Evolutionary conservation across 2,797 vertebrate genomes (phyloP), one percentile per base, ranked within the genome.

Genomic region (Poecilia velifera): DNA sequence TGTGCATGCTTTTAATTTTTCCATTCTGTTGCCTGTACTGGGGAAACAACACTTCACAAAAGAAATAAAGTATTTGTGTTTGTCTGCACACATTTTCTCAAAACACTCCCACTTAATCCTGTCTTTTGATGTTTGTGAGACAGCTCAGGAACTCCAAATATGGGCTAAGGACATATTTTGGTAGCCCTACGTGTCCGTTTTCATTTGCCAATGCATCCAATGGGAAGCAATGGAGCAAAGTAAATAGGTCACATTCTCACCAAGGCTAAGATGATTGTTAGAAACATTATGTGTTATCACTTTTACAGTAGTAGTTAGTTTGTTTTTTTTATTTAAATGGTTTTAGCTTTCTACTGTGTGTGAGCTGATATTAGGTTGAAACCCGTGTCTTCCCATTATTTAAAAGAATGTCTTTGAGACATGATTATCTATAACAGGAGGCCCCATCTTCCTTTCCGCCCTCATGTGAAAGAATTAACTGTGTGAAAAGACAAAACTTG

Each of bases 221-320:
- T 41, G 20, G 36, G 64, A 41, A 41, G 34, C 36, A 12, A 36
- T 6, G 16, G 0, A 36, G 62, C 62, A 39, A 66, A 66, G 31
- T 36, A 66, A 66, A 39, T 36, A 39, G 36, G 25, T 41, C 8
- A 68, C 36, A 10, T 68, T 0, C 3, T 36, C 62, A 18, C 34
- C 6, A 66, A 9, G 34, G 31, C 34, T 36, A 66, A 96, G 84
- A 45, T 51, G 39, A 41, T 41, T 41, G 5, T 6, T 41, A 41
- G 39, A 41, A 41, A 41, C 6, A 41, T 41, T 41, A 34, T 34
- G 39, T 41, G 6, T 41, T 6, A 41, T 41, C 41, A 41, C 7
- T 41, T 41, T 41, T 41, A 41, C 41, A 41, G 41, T 41, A 8
- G 41, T 41, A 41, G 41, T 41, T 41, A 41, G 36, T 39, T 39